Percentiles rank a stretch among this genome's conserved stretches.
Evolutionary conservation across 1,140 invertebrate species (phyloP).

Genomic region (Papilio aristodemus): DNA sequence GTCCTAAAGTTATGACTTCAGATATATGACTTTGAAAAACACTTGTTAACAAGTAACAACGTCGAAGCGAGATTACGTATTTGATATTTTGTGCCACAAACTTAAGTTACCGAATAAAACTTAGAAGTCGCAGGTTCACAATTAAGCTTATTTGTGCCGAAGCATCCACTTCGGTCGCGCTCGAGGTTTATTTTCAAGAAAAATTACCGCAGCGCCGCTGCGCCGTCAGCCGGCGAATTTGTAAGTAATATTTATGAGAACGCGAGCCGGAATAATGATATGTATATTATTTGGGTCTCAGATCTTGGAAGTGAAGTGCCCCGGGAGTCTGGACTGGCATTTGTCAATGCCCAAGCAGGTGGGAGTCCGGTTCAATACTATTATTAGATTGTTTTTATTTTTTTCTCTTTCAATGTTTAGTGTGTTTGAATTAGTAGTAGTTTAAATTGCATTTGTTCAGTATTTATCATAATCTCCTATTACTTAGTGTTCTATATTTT

Average conservation of each 20-base stretch:
- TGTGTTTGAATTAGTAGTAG: constrained; percentile 24
- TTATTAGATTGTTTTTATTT: constrained; percentile 72
- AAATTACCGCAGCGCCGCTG: constrained; percentile 51
- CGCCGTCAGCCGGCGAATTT: constrained; percentile 57
- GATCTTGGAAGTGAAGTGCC: constrained; percentile 44
- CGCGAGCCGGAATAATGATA: constrained; percentile 65
- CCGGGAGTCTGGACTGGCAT: constrained; percentile 43
- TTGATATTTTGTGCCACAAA: not conserved
- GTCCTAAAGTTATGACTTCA: no score
- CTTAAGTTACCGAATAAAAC: not conserved
- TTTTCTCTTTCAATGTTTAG: constrained; percentile 55
- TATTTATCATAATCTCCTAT: no score
- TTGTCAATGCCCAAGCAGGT: constrained; percentile 69
- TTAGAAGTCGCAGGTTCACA: constrained; percentile 1
- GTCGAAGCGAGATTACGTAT: no score
- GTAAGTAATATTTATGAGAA: constrained; percentile 69
- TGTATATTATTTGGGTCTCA: constrained; percentile 67
- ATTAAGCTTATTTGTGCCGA: constrained; percentile 21
- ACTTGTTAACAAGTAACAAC: no score
- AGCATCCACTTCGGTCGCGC: constrained; percentile 16
- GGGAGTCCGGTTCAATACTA: constrained; percentile 53
- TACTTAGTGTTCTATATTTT: not conserved
- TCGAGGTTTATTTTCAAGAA: constrained; percentile 51
- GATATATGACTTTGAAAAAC: no score
- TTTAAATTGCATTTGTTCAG: constrained; percentile 8